A percentile compares a stretch with the other conserved stretches of the same genome.
These are phyloP conservation scores for Cordilura impudica DNA, from an alignment of 2,888 invertebrate genomes.

Conservation along the genomic window DNA sequence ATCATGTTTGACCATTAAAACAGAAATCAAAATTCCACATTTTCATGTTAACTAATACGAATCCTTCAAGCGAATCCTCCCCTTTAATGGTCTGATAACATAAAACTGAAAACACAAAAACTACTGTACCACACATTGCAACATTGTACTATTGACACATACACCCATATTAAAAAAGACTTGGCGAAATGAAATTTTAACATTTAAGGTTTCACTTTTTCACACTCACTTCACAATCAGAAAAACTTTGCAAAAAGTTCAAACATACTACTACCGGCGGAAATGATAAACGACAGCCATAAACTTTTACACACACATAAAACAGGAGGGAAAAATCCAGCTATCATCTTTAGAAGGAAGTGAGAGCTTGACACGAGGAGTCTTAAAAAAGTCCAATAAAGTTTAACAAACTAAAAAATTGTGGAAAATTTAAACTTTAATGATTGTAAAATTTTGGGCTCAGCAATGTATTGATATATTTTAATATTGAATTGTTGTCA, in stretches of 20 bases:
- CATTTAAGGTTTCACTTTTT: background rate
- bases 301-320: background rate
- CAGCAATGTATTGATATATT: too few species aligned
- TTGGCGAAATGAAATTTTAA: background rate
- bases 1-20: background rate
- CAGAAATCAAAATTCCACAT: background rate
- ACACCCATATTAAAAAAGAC: background rate
- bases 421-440: too few species aligned
- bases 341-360: background rate
- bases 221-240: background rate
- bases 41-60: background rate
- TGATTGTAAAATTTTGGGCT: too few species aligned
- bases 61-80: background rate
- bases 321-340: background rate
- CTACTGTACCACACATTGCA: background rate
- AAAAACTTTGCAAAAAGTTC: background rate
- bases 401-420: too few species aligned
- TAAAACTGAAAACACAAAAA: background rate
- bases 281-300: background rate
- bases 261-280: background rate
- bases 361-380: background rate
- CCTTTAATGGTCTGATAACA: background rate
- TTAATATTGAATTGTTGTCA: too few species aligned
- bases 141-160: background rate
- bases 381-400: background rate